Evolutionary conservation across 2,113 vertebrate species (phyloP).

Genomic region (Guaruba guarouba): DNA sequence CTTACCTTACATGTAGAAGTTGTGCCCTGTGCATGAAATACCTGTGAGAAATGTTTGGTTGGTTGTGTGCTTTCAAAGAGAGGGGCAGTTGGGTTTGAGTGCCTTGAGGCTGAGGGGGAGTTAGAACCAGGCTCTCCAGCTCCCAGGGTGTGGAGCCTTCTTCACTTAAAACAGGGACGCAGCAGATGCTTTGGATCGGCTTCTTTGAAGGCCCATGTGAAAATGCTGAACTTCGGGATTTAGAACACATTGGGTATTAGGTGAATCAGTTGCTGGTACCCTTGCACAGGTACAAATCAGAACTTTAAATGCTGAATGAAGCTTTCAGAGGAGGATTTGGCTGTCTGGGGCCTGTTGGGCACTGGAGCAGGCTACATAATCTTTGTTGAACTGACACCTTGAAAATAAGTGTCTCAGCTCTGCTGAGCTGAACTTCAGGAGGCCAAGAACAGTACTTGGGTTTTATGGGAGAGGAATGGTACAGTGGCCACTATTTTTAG

Average conservation of each 20-base stretch:
- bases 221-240: fast-evolving
- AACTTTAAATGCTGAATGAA: too few relatives aligned
- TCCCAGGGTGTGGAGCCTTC: neutral
- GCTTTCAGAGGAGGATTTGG: neutral
- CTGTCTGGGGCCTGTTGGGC: neutral
- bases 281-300: neutral
- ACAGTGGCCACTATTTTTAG: neutral
- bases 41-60: neutral
- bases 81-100: neutral
- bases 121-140: neutral
- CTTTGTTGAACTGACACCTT: neutral
- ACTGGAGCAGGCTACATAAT: fast-evolving
- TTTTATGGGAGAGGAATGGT: neutral
- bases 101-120: neutral
- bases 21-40: neutral
- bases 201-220: neutral
- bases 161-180: fast-evolving
- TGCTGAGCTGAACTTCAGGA: neutral
- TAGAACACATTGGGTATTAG: neutral
- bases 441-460: neutral
- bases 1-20: neutral
- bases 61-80: fast-evolving
- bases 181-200: neutral
- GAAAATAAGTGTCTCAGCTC: neutral
- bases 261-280: neutral